A percentile compares a stretch with the other conserved stretches of the same genome.
Conservation (phyloP, 2,113 vertebrate genomes). For the Sinocyclocheilus maitianheensis region DNA sequence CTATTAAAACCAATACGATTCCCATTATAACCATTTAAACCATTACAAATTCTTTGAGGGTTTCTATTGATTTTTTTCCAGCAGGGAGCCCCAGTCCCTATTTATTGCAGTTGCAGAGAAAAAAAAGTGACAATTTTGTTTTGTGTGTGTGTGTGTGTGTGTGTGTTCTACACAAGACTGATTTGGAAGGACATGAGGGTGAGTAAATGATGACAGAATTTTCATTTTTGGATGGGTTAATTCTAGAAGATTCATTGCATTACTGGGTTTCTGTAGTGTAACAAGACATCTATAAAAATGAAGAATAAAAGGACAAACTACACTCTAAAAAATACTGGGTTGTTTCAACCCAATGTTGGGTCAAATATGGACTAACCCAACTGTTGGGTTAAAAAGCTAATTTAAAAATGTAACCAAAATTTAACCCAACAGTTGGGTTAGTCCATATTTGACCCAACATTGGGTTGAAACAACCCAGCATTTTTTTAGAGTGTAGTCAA, state of each 20-base stretch:
- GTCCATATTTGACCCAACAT: no score
- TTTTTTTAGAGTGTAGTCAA: not conserved
- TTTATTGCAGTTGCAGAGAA: not conserved
- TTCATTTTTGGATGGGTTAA: not conserved
- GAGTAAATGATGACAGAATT: not conserved
- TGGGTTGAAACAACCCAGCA: no score
- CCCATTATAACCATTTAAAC: not conserved
- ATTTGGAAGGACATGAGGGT: not conserved
- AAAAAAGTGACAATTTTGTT: not conserved
- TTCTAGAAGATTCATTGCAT: not conserved
- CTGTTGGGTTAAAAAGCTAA: no score
- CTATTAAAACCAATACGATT: not conserved
- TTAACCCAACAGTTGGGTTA: no score
- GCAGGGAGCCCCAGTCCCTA: not conserved
- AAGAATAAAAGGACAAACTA: constrained; percentile 14
- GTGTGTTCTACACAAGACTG: not conserved
- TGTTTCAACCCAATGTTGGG: no score
- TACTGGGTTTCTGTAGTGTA: not conserved
- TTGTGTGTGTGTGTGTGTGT: not conserved
- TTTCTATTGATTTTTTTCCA: not conserved
- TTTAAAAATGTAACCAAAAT: no score
- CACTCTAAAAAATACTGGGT: no score
- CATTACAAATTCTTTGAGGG: not conserved
- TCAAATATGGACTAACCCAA: no score
- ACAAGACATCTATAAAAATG: not conserved